Evolutionary conservation across 2,797 vertebrate genomes (phyloP).

Genomic region (Mormyrops attenuatus): DNA sequence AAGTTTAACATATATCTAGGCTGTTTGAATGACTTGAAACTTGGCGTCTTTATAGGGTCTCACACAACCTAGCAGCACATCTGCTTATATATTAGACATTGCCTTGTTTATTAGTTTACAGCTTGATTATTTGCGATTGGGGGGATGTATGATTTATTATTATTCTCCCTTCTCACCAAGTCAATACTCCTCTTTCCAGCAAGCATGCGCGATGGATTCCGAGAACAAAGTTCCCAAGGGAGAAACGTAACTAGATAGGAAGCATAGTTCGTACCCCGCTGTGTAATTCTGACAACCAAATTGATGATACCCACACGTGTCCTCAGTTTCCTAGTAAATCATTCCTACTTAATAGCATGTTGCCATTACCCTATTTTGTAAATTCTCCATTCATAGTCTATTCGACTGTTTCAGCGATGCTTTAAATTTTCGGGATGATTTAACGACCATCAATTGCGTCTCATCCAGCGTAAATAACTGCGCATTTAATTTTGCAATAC

Average conservation of each 20-base stretch:
- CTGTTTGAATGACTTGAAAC: not conserved
- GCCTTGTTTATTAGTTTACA: not conserved
- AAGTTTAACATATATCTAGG: not conserved
- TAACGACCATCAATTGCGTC: not conserved
- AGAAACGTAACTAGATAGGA: not conserved
- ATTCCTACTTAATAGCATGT: not conserved
- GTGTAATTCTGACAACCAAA: not conserved
- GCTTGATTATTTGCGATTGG: not conserved
- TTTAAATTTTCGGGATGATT: not conserved
- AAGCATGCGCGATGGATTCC: not conserved
- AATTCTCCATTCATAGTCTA: not conserved
- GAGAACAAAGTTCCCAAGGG: constrained; percentile 7
- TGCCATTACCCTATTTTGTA: not conserved
- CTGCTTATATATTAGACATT: not conserved
- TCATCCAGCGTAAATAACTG: not conserved
- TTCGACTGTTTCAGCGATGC: not conserved
- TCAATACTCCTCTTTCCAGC: constrained; percentile 5
- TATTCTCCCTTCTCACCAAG: not conserved
- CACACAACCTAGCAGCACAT: not conserved
- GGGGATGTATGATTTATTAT: not conserved
- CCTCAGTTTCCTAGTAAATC: not conserved
- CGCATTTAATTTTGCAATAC: not conserved
- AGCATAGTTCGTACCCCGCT: not conserved
- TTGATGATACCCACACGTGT: not conserved
- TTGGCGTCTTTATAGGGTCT: not conserved